Evolutionary conservation across 2,113 vertebrate genomes (phyloP).

Genomic region (Leucopternis melanops): DNA sequence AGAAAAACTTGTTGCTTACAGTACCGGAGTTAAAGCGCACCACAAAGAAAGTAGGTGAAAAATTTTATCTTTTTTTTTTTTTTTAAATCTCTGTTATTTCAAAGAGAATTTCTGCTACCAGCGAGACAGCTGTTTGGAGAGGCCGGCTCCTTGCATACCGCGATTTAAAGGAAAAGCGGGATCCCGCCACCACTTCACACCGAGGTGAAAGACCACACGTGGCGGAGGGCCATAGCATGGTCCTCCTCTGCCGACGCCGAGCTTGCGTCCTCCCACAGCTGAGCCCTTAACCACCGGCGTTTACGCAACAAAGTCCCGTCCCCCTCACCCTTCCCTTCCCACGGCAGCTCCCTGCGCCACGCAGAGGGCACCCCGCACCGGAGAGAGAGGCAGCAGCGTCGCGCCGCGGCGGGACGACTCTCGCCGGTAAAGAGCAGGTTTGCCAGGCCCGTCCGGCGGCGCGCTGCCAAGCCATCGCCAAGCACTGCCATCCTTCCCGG

Average conservation of each 20-base stretch:
- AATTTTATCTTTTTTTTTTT: neutral
- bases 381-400: no score
- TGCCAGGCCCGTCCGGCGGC: neutral
- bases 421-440: neutral
- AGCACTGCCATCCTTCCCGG: neutral
- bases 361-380: no score
- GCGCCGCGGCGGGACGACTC: neutral
- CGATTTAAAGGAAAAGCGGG: neutral
- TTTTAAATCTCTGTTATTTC: neutral
- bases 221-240: neutral
- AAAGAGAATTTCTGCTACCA: neutral
- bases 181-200: neutral
- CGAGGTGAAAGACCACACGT: neutral
- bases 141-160: neutral
- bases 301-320: fast-evolving
- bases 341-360: neutral
- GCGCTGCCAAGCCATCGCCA: neutral
- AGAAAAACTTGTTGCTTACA: neutral
- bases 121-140: neutral
- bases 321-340: neutral
- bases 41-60: neutral
- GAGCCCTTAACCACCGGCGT: neutral
- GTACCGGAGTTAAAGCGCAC: neutral
- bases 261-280: neutral
- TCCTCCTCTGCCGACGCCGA: neutral